Evolutionary conservation across 2,797 vertebrate genomes (phyloP).

Genomic region (Ciconia nigra): DNA sequence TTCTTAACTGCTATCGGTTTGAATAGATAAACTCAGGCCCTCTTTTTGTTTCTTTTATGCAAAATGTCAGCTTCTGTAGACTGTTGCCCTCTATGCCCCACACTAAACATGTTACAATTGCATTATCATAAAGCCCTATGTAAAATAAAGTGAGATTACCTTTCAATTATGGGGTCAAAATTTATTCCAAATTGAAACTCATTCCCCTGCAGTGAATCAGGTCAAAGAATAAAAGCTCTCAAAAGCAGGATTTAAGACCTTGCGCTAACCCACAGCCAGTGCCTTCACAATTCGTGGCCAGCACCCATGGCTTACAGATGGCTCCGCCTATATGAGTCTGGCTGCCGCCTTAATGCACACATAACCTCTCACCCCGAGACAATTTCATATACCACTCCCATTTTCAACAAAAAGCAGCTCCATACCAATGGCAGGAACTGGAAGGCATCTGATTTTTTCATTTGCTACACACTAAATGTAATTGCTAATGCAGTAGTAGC

Average conservation of each 20-base stretch:
- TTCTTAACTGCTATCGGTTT: background rate
- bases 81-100: slow-evolving; percentile 8
- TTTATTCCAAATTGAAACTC: slow-evolving; percentile 42
- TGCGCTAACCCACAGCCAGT: background rate
- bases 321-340: background rate
- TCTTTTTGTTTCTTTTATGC: slow-evolving; percentile 32
- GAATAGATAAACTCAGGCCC: background rate
- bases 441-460: background rate
- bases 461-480: background rate
- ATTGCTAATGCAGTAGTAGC: slow-evolving; percentile 1
- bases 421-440: background rate
- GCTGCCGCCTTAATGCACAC: background rate
- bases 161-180: slow-evolving; percentile 50
- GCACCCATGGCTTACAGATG: background rate
- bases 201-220: background rate
- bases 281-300: background rate
- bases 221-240: slow-evolving; percentile 46
- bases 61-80: slow-evolving; percentile 22
- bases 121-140: slow-evolving; percentile 40
- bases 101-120: slow-evolving; percentile 8
- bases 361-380: background rate
- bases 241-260: background rate
- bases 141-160: slow-evolving; percentile 47
- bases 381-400: background rate
- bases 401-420: background rate